phyloP scores from a whole-genome alignment of 2,113 vertebrate species.

The Perca flavescens region DNA sequence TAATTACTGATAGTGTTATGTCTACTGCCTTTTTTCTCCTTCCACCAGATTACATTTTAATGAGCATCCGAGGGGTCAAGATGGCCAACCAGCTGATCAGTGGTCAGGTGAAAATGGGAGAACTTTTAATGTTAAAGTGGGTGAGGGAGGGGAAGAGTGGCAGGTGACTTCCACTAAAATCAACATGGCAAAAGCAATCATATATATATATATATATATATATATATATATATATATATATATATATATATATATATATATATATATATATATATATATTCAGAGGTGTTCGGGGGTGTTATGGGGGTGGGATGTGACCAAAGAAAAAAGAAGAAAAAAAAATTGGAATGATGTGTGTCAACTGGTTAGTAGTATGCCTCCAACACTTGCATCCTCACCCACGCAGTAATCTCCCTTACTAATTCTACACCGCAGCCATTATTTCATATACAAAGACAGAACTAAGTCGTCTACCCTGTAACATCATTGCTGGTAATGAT shows the following conservation, averaged over 20 bases:
- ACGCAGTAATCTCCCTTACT: conserved; percentile 21
- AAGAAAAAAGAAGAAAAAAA: background rate
- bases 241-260: conserved; percentile 15
- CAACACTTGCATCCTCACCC: conserved; percentile 13
- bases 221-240: conserved; percentile 20
- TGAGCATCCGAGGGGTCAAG: conserved; percentile 30
- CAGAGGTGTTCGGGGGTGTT: conserved; percentile 26
- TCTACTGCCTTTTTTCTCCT: background rate
- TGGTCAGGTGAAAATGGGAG: conserved; percentile 43
- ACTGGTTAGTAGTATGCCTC: conserved; percentile 42
- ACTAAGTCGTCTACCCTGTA: conserved; percentile 30
- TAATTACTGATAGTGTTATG: conserved; percentile 11
- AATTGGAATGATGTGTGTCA: background rate
- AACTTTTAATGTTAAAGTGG: conserved; percentile 58
- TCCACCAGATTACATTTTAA: conserved; percentile 29
- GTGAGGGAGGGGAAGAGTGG: conserved; percentile 3
- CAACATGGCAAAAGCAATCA: conserved; percentile 56
- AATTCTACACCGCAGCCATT: conserved; percentile 38
- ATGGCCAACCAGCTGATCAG: conserved; percentile 30
- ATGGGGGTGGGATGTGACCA: conserved; percentile 14
- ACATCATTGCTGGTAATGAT: conserved; percentile 52
- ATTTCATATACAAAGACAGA: conserved; percentile 54
- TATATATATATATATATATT: conserved; percentile 23
- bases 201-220: conserved; percentile 1
- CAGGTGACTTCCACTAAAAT: conserved; percentile 25